Conservation (phyloP, 2,113 vertebrate genomes). For the Raja brachyura region DNA sequence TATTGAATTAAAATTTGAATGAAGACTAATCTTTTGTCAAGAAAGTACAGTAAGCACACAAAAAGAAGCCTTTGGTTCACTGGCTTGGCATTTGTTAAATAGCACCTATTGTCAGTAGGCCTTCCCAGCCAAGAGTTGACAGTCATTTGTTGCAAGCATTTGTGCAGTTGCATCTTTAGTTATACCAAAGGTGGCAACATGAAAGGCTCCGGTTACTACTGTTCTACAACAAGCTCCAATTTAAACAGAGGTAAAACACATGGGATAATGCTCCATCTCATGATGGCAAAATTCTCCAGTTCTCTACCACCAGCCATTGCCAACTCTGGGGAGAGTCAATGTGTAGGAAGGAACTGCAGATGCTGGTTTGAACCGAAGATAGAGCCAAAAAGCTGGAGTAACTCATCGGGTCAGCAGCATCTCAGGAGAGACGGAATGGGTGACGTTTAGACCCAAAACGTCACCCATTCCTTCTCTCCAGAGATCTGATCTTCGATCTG, state of each 20-base stretch:
- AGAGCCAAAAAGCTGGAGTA: too few relatives aligned
- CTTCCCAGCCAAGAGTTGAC: neutral
- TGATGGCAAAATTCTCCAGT: neutral
- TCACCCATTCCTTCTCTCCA: too few relatives aligned
- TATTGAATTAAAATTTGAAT: conserved; percentile 18
- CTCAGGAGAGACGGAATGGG: too few relatives aligned
- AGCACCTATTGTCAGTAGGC: too few relatives aligned
- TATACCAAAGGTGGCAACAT: neutral
- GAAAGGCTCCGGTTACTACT: neutral
- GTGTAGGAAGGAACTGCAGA: too few relatives aligned
- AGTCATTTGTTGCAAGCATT: neutral
- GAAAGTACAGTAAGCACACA: too few relatives aligned
- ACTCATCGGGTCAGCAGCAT: too few relatives aligned
- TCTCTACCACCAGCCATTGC: neutral
- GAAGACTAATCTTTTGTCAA: conserved; percentile 7
- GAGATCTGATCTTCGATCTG: too few relatives aligned
- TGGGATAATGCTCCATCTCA: too few relatives aligned
- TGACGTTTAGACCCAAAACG: too few relatives aligned
- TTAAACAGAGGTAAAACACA: neutral
- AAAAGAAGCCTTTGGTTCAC: conserved; percentile 4
- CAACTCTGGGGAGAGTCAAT: neutral
- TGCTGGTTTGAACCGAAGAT: too few relatives aligned
- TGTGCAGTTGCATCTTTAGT: neutral
- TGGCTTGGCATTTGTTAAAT: conserved; percentile 16
- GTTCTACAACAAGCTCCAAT: neutral